Conservation (phyloP, 2,113 vertebrate species). For the Corapipo altera region DNA sequence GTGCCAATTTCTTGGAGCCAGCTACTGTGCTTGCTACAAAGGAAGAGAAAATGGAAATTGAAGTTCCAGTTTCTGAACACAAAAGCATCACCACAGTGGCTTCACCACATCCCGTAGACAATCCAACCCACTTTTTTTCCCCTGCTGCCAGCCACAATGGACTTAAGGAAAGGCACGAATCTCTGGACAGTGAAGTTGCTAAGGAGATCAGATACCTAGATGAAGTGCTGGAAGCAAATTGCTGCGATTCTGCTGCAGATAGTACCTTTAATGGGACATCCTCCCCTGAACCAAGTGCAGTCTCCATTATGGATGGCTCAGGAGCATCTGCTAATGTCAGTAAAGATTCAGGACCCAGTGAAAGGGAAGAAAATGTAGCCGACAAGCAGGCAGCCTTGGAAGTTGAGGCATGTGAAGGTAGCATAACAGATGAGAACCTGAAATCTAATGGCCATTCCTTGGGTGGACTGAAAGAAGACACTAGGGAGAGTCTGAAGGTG, state of each 20-base stretch:
- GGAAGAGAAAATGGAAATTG: constrained; percentile 88
- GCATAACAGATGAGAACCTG: constrained; percentile 45
- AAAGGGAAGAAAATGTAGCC: constrained; percentile 58
- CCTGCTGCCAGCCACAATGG: constrained; percentile 74
- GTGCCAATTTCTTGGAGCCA: constrained; percentile 84
- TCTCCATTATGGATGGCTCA: constrained; percentile 58
- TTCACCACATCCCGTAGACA: constrained; percentile 69
- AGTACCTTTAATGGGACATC: constrained; percentile 83
- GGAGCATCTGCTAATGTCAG: constrained; percentile 68
- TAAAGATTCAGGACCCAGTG: constrained; percentile 31
- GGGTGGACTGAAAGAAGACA: constrained; percentile 50
- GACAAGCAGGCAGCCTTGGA: constrained; percentile 62
- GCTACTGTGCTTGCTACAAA: constrained; percentile 76
- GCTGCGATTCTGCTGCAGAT: constrained; percentile 81
- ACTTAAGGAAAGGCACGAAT: constrained; percentile 78
- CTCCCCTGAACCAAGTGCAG: constrained; percentile 72
- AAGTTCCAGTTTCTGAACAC: constrained; percentile 76
- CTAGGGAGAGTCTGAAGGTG: constrained; percentile 48
- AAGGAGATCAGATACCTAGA: constrained; percentile 94
- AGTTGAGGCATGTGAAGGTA: constrained; percentile 44
- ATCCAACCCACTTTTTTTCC: constrained; percentile 72
- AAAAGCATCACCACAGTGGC: constrained; percentile 71
- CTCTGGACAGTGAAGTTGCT: constrained; percentile 86
- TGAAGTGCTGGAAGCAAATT: constrained; percentile 91
- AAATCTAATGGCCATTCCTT: constrained; percentile 75